Base-by-base conservation (phyloP, 2,797 vertebrate species). In the Dicrostonyx torquatus region DNA sequence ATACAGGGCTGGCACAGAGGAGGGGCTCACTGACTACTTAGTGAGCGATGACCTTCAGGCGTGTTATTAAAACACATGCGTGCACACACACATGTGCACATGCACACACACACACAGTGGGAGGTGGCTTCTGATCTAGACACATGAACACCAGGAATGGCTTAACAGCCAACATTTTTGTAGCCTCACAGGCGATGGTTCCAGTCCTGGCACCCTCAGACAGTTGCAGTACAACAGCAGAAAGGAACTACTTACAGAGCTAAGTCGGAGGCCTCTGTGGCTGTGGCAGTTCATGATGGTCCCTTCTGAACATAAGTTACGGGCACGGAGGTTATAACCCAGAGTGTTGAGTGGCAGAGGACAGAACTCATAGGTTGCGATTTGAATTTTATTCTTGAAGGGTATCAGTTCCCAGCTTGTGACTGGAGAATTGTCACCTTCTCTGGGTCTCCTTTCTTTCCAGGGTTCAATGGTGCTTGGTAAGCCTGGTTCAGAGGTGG, bases 271-370 rank as follows among this genome's bases (percentile, higher is more conserved):
- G 50, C n/a, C 77, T 73, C 24, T 12, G 20, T 68, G 87, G 37
- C 43, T 29, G 0, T 1, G 9, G 0, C 0, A 12, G 60, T 37
- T 58, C 90, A 55, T 15, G 4, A 6, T 55, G 18, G 5, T 34
- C 43, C 6, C 50, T 34, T 86, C n/a, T 3, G 37, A 82, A 24
- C 22, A 9, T 17, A 5, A 11, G 62, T 17, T n/a, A 20, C 14
- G 8, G 50, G 15, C 45, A 7, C 0, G 1, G 72, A 0, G 1
- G 22, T 5, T 26, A 45, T 3, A 17, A 17, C 53, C 0, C 29
- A 29, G 84, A 11, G 68, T 37, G 60, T 40, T n/a, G 18, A 4
- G n/a, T 60, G 60, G 20, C 0, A 1, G 24, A 26, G 12, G 72
- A 29, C 72, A 15, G 43, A 66, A 40, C 12, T 26, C 53, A 29